phyloP scores from a whole-genome alignment of 2,113 vertebrate genomes.

The Leptosomus discolor region DNA sequence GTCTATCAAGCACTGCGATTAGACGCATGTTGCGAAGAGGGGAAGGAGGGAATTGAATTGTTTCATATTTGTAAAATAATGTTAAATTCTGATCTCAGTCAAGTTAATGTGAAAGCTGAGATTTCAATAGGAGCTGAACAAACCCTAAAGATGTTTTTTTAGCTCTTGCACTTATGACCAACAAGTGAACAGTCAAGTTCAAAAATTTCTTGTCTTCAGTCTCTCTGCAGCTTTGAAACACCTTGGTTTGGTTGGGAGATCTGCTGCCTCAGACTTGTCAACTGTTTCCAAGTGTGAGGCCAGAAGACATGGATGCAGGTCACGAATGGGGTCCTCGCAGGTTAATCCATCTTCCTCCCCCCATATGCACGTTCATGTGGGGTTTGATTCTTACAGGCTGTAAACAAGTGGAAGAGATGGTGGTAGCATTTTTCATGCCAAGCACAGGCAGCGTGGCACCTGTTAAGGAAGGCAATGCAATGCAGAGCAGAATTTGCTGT shows the following conservation, averaged over 20 bases:
- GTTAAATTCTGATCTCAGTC: neutral
- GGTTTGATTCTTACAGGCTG: neutral
- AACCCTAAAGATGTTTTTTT: neutral
- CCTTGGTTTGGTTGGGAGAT: rapidly evolving
- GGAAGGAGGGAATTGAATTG: neutral
- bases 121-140: neutral
- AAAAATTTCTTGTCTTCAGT: neutral
- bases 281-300: neutral
- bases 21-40: neutral
- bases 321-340: neutral
- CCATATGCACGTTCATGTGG: rapidly evolving
- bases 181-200: neutral
- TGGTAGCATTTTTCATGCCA: rapidly evolving
- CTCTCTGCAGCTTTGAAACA: neutral
- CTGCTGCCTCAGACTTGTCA: neutral
- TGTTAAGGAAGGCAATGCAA: neutral
- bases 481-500: neutral
- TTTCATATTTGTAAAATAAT: neutral
- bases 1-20: neutral
- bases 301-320: neutral
- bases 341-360: neutral
- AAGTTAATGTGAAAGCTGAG: neutral
- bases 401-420: neutral
- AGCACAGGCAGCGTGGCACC: neutral
- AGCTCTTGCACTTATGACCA: neutral